Conservation (phyloP, 2,113 vertebrate species). For the Toxotes chatareus region DNA sequence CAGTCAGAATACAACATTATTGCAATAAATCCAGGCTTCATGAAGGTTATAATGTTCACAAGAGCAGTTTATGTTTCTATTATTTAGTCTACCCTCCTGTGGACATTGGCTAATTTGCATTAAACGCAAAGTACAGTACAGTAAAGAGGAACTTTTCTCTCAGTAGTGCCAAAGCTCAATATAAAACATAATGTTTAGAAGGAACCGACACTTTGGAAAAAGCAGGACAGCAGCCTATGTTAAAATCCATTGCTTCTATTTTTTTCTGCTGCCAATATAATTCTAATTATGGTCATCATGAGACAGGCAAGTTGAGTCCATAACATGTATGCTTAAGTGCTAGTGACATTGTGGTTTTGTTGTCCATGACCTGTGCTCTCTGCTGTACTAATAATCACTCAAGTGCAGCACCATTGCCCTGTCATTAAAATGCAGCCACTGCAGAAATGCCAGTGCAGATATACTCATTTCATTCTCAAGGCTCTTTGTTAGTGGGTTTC, state of each 20-base stretch:
- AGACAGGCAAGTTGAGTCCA: neutral
- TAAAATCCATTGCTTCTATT: slow-evolving; percentile 4
- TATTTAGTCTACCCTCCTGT: no score
- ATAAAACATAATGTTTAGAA: neutral
- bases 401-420: neutral
- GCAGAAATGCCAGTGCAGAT: neutral
- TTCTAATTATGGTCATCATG: neutral
- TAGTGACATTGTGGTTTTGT: neutral
- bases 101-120: no score
- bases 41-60: neutral
- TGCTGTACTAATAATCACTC: neutral
- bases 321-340: neutral
- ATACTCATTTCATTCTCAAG: neutral
- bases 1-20: neutral
- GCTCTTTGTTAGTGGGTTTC: neutral
- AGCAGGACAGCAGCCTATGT: slow-evolving; percentile 1
- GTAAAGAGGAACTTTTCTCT: neutral
- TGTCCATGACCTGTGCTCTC: neutral
- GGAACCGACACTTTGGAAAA: neutral
- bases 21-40: neutral
- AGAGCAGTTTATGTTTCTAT: no score
- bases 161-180: neutral
- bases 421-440: slow-evolving; percentile 14
- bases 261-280: neutral
- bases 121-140: no score